phyloP scores from a whole-genome alignment of 2,797 vertebrate genomes.

The Alexandromys oeconomus region DNA sequence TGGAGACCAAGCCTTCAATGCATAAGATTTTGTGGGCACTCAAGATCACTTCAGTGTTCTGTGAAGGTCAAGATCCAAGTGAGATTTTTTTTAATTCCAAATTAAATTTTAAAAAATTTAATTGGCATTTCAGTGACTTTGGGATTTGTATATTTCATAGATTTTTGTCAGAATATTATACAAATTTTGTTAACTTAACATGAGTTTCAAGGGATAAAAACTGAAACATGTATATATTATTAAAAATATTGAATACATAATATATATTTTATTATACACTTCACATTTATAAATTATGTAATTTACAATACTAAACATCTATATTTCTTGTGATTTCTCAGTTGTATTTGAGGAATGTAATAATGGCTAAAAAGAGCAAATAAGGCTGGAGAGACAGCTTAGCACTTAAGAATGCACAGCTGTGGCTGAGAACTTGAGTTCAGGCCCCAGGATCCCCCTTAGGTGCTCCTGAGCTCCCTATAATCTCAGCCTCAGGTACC shows the following conservation, averaged over 20 bases:
- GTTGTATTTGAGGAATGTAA: not conserved
- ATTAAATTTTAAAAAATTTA: no score
- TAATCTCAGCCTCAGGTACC: not conserved
- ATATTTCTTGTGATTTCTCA: not conserved
- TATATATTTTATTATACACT: not conserved
- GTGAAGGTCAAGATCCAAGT: not conserved
- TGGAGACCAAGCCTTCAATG: not conserved
- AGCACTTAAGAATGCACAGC: not conserved
- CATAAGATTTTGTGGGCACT: accelerated
- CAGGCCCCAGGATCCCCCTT: not conserved
- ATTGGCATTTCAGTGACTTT: not conserved
- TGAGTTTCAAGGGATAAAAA: not conserved
- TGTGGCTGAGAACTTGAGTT: not conserved
- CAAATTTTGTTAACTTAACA: not conserved
- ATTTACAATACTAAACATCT: not conserved
- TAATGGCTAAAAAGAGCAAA: not conserved
- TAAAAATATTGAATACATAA: conserved; percentile 12
- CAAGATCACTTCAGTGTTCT: not conserved
- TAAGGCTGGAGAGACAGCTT: not conserved
- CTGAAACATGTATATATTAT: not conserved
- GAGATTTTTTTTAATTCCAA: no score
- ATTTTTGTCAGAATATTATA: not conserved
- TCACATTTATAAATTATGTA: not conserved
- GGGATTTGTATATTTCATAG: not conserved
- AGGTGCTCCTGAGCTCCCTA: not conserved